A percentile compares a stretch with the other conserved stretches of the same genome.
Evolutionary conservation across 2,113 vertebrate species (phyloP).

Genomic region (Cyprinus carpio): DNA sequence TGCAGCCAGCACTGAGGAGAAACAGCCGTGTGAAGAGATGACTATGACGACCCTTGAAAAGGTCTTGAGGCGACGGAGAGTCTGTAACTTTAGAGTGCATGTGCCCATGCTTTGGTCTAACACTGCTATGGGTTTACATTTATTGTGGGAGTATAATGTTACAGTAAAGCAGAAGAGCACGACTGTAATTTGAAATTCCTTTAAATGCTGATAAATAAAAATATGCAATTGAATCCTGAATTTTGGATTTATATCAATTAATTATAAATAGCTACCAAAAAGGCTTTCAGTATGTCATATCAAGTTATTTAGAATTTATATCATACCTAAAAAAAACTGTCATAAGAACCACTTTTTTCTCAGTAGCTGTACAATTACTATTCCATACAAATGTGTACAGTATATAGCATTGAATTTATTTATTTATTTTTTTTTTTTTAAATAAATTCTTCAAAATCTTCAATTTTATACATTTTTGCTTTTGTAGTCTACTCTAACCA

Average conservation of each 20-base stretch:
- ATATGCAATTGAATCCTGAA: not conserved
- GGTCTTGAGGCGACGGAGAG: conserved; percentile 37
- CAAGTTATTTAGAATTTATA: not conserved
- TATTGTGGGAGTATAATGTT: not conserved
- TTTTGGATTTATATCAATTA: not conserved
- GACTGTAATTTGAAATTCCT: not conserved
- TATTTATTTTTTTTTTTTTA: not conserved
- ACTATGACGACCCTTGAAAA: conserved; percentile 26
- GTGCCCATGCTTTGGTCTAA: not conserved
- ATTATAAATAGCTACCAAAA: not conserved
- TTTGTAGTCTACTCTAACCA: not conserved
- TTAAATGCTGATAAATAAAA: not conserved
- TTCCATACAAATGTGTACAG: not conserved
- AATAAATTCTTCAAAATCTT: not conserved
- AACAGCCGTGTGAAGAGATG: conserved; percentile 42
- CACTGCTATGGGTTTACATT: not conserved
- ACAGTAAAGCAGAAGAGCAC: not conserved
- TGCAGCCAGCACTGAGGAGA: conserved; percentile 46
- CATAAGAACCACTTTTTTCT: not conserved
- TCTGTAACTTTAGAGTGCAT: conserved; percentile 23
- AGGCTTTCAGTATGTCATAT: not conserved
- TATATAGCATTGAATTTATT: not conserved
- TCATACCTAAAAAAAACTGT: too few species aligned
- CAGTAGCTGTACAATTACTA: not conserved
- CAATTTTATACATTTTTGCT: not conserved